Evolutionary conservation across 30 jellyfish, hydroid and myxozoan genomes (phyloP).

Genomic region (Pseudorhiza aurosa): DNA sequence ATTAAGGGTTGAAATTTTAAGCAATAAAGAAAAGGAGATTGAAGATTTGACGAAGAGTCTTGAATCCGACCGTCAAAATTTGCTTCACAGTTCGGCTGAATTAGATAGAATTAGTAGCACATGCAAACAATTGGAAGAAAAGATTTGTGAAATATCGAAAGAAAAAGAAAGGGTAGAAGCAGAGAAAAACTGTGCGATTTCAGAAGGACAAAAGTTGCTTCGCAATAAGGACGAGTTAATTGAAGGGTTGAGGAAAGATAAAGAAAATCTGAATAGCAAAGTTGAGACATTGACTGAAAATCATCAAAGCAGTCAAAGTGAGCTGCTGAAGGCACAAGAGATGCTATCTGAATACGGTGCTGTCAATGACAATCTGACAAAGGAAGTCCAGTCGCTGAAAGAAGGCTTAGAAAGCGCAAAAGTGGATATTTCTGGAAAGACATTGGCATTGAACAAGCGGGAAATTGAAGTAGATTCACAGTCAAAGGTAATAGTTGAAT

Average conservation of each 20-base stretch:
- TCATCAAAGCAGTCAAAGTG: neutral
- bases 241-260: slow-evolving; percentile 25
- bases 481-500: neutral
- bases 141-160: slow-evolving; percentile 13
- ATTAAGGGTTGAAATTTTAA: slow-evolving; percentile 11
- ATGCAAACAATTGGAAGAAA: slow-evolving; percentile 15
- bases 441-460: neutral
- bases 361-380: neutral
- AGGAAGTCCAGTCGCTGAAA: neutral
- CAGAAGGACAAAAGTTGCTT: slow-evolving; percentile 10
- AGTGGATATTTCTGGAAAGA: neutral
- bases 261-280: slow-evolving; percentile 10
- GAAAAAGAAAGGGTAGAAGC: slow-evolving; percentile 32
- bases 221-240: slow-evolving; percentile 8
- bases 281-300: slow-evolving; percentile 12
- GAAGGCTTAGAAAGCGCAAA: neutral
- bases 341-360: neutral
- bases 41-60: slow-evolving; percentile 1
- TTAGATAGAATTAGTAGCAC: neutral
- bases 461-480: neutral
- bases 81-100: slow-evolving; percentile 30
- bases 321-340: neutral
- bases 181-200: neutral
- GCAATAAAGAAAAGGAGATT: slow-evolving; percentile 37
- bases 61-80: slow-evolving; percentile 23